Percentiles rank a stretch among this genome's conserved stretches.
phyloP scores from a whole-genome alignment of 2,888 invertebrate species.

The Celastrina argiolus region DNA sequence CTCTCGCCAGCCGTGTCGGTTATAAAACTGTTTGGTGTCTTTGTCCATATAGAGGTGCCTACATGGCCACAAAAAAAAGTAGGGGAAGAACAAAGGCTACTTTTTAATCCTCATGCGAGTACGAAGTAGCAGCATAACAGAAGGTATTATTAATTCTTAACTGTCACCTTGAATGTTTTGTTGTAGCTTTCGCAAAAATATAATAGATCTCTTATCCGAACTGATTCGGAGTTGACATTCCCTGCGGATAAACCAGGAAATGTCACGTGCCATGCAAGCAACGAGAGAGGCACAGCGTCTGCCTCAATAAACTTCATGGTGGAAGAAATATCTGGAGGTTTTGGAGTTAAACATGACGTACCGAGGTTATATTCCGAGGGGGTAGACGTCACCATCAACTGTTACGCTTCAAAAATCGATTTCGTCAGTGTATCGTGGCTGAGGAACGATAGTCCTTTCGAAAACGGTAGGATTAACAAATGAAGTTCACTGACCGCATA shows the following conservation, averaged over 20 bases:
- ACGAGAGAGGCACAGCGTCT: conserved; percentile 27
- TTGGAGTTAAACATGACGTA: conserved; percentile 47
- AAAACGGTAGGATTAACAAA: conserved; percentile 36
- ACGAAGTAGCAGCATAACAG: too few relatives aligned
- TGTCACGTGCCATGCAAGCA: conserved; percentile 51
- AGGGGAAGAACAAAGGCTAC: too few relatives aligned
- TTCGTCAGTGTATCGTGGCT: conserved; percentile 54
- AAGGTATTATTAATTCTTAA: background rate
- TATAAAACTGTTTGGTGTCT: too few relatives aligned
- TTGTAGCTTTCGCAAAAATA: background rate
- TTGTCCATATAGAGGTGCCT: too few relatives aligned
- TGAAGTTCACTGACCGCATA: background rate
- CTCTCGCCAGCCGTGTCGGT: too few relatives aligned
- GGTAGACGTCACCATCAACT: conserved; percentile 44
- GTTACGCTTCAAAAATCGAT: conserved; percentile 56
- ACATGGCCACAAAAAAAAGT: too few relatives aligned
- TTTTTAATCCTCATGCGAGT: too few relatives aligned
- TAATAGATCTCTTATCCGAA: conserved; percentile 39
- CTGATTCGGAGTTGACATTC: conserved; percentile 43
- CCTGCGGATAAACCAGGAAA: conserved; percentile 43
- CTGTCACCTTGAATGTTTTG: background rate
- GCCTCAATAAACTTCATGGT: conserved; percentile 43
- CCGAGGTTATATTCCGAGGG: conserved; percentile 43
- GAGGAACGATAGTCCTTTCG: conserved; percentile 33
- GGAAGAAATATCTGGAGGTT: conserved; percentile 54